phyloP scores from a whole-genome alignment of 2,113 vertebrate species.

The Halichoeres trimaculatus region DNA sequence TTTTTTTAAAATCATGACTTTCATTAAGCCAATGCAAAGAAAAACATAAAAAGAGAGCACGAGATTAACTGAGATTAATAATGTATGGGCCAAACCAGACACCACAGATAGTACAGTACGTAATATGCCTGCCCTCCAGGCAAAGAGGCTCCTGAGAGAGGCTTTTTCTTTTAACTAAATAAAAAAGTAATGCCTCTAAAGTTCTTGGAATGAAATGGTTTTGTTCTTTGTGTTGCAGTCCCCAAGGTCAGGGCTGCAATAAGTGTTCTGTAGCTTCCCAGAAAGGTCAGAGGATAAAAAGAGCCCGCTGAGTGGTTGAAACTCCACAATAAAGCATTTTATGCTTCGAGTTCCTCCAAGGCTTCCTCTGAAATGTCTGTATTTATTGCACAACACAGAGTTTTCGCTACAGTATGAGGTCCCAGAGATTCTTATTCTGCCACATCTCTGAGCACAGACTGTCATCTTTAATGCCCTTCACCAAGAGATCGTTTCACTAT shows the following conservation, averaged over 20 bases:
- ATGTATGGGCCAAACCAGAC: constrained; percentile 14
- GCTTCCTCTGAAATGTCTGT: constrained; percentile 36
- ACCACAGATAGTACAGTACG: neutral
- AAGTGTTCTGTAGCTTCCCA: constrained; percentile 33
- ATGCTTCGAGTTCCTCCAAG: constrained; percentile 35
- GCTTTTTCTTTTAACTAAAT: constrained; percentile 27
- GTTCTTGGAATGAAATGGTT: constrained; percentile 42
- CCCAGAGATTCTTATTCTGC: constrained; percentile 5
- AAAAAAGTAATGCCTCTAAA: constrained; percentile 33
- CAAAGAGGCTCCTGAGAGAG: constrained; percentile 7
- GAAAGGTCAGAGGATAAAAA: constrained; percentile 51
- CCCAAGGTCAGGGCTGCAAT: constrained; percentile 45
- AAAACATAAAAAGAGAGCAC: constrained; percentile 18
- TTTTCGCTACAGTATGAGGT: constrained; percentile 15
- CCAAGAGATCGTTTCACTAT: neutral
- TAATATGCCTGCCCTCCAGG: neutral
- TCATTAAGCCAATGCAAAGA: neutral
- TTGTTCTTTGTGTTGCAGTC: constrained; percentile 29
- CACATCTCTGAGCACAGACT: constrained; percentile 8
- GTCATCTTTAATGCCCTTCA: neutral
- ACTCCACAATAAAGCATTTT: constrained; percentile 46
- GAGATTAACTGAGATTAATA: constrained; percentile 45
- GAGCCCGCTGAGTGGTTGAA: constrained; percentile 34
- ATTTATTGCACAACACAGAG: constrained; percentile 38
- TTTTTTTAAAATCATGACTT: constrained; percentile 28